A percentile compares a stretch with the other conserved stretches of the same genome.
phyloP scores from a whole-genome alignment of 2,113 vertebrate species.

The Pterocles orientalis region DNA sequence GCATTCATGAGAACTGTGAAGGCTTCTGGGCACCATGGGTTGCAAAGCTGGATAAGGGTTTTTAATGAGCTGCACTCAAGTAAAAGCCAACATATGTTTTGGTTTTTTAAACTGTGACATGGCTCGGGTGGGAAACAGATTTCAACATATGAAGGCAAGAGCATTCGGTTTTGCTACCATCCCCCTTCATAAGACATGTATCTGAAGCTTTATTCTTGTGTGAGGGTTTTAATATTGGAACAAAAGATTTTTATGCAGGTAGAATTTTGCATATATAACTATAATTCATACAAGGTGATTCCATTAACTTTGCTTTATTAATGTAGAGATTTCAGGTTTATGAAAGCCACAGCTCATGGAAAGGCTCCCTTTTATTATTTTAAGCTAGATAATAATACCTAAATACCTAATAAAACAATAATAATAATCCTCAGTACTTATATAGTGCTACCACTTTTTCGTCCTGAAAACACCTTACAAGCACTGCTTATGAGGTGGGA shows the following conservation, averaged over 20 bases:
- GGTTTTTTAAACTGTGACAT: not conserved
- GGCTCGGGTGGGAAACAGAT: not conserved
- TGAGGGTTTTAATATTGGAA: not conserved
- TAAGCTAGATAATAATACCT: not conserved
- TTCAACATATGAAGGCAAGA: not conserved
- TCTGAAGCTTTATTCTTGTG: not conserved
- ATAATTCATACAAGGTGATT: not conserved
- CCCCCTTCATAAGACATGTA: not conserved
- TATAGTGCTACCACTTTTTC: not conserved
- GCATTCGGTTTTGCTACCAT: not conserved
- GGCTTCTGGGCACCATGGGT: not conserved
- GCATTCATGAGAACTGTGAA: not conserved
- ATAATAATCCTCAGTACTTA: not conserved
- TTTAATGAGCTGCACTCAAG: not conserved
- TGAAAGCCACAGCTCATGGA: not conserved
- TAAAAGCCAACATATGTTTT: not conserved
- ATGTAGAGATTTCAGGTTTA: not conserved
- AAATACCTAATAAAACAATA: not conserved
- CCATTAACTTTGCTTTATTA: not conserved
- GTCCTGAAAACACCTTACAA: not conserved
- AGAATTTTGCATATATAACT: conserved; percentile 12
- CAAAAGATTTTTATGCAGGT: not conserved
- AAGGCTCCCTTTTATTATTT: not conserved
- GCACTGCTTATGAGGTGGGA: not conserved
- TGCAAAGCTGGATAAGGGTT: not conserved